phyloP scores from a whole-genome alignment of 2,113 vertebrate species.

The Cardinalis cardinalis region DNA sequence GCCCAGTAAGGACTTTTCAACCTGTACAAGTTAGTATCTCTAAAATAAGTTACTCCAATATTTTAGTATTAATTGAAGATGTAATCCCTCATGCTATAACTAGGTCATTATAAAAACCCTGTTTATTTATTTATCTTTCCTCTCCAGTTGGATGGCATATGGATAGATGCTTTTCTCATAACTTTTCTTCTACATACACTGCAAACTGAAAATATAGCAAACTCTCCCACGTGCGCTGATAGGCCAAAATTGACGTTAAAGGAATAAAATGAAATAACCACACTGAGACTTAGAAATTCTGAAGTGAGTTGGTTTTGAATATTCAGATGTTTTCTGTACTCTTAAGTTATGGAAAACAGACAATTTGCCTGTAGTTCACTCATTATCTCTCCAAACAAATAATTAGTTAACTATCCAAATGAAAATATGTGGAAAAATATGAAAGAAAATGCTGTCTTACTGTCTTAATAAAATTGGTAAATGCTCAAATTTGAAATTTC shows the following conservation, averaged over 20 bases:
- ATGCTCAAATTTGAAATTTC: background rate
- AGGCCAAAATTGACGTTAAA: background rate
- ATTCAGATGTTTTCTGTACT: background rate
- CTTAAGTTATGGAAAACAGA: background rate
- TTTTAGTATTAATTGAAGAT: background rate
- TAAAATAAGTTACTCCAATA: background rate
- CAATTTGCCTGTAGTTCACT: background rate
- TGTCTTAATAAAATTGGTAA: background rate
- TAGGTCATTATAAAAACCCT: accelerated
- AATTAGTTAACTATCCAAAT: background rate
- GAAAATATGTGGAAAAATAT: background rate
- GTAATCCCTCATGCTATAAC: background rate
- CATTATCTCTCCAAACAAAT: background rate
- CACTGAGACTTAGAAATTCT: background rate
- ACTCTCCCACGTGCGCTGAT: background rate
- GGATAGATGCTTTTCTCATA: background rate
- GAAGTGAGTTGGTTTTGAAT: background rate
- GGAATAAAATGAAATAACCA: background rate
- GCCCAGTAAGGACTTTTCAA: background rate
- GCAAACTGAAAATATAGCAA: background rate
- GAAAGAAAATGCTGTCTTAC: background rate
- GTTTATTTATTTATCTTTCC: background rate
- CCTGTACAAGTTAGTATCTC: background rate
- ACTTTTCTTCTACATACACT: background rate
- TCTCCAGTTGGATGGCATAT: background rate